phyloP scores from a whole-genome alignment of 2,113 vertebrate genomes.

The Equus przewalskii region DNA sequence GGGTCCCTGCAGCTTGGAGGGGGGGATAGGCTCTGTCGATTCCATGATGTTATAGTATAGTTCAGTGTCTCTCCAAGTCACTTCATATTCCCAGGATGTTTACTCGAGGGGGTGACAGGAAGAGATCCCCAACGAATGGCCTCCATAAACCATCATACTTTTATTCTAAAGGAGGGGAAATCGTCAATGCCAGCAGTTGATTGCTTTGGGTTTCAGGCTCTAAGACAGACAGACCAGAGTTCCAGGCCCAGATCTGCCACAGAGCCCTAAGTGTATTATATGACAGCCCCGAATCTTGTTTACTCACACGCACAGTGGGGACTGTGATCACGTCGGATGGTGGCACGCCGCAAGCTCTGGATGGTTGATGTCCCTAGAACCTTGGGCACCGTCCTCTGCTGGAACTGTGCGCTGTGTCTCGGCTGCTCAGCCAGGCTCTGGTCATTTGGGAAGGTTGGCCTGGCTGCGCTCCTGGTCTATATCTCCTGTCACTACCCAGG shows the following conservation, averaged over 20 bases:
- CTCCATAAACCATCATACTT: background rate
- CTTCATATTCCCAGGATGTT: too few relatives aligned
- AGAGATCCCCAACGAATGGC: too few relatives aligned
- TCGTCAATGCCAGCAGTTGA: background rate
- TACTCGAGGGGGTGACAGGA: background rate
- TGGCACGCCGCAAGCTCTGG: rapidly evolving
- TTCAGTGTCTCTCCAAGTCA: background rate
- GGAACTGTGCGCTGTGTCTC: rapidly evolving
- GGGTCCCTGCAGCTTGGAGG: background rate
- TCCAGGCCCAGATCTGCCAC: background rate
- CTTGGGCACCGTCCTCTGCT: too few relatives aligned
- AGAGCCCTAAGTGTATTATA: rapidly evolving
- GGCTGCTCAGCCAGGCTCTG: rapidly evolving
- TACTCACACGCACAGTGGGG: rapidly evolving
- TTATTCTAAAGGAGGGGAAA: background rate
- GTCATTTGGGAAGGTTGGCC: background rate
- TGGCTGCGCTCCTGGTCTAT: background rate
- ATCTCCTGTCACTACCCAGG: background rate
- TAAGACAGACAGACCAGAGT: background rate
- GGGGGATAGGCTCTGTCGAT: rapidly evolving
- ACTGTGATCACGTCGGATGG: rapidly evolving
- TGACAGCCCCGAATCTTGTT: background rate
- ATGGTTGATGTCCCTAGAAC: background rate
- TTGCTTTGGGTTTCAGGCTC: background rate
- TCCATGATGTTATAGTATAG: rapidly evolving